phyloP scores from a whole-genome alignment of 2,113 vertebrate species.

The Telmatochromis sp. region DNA sequence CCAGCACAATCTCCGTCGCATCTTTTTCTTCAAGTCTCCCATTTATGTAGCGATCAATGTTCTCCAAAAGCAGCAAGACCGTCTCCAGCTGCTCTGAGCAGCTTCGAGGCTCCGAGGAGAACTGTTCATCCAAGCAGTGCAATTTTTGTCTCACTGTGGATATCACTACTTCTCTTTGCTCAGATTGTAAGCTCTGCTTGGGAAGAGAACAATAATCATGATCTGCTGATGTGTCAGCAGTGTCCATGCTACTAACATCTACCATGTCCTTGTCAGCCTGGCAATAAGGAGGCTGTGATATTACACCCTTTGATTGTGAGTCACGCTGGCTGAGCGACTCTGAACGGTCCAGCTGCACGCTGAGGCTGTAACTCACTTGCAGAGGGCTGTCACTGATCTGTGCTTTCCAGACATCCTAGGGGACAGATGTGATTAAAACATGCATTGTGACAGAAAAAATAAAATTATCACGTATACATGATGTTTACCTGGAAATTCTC shows the following conservation, averaged over 20 bases:
- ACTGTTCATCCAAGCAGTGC: slow-evolving; percentile 32
- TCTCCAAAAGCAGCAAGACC: slow-evolving; percentile 52
- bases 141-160: slow-evolving; percentile 37
- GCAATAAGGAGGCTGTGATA: not conserved
- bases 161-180: not conserved
- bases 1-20: slow-evolving; percentile 42
- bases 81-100: slow-evolving; percentile 34
- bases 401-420: slow-evolving; percentile 75
- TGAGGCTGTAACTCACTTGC: slow-evolving; percentile 61
- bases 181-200: not conserved
- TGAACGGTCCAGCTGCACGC: slow-evolving; percentile 33
- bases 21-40: slow-evolving; percentile 49
- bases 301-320: not conserved
- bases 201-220: slow-evolving; percentile 67
- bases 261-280: not conserved
- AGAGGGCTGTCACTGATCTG: slow-evolving; percentile 65
- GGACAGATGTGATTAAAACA: not conserved
- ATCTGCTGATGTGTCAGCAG: slow-evolving; percentile 45
- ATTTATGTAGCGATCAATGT: slow-evolving; percentile 33
- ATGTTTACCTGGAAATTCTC: slow-evolving; percentile 72
- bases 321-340: not conserved
- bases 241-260: not conserved
- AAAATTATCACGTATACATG: not conserved
- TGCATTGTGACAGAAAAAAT: not conserved
- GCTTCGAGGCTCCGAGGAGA: not conserved